Percentiles rank a stretch among this genome's conserved stretches.
Evolutionary conservation across 2,888 invertebrate genomes (phyloP).

Genomic region (Machimus rusticus): DNA sequence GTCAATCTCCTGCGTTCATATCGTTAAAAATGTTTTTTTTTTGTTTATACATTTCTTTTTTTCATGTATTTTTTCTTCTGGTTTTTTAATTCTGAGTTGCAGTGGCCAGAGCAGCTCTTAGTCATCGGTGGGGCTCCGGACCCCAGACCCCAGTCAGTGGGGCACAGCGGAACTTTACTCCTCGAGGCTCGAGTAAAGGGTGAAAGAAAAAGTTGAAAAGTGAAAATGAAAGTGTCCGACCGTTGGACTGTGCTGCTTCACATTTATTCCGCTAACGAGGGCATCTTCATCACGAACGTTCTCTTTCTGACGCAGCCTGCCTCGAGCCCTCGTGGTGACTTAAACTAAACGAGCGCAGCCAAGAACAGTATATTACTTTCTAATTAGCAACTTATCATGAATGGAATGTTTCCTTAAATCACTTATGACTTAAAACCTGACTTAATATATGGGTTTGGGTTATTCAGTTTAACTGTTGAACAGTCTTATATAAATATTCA

Average conservation of each 20-base stretch:
- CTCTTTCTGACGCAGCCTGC: background rate
- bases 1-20: background rate
- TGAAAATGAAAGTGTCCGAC: slow-evolving; percentile 3
- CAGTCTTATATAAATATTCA: no score
- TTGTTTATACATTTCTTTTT: background rate
- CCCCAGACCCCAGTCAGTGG: background rate
- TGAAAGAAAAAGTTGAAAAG: slow-evolving; percentile 2
- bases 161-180: slow-evolving; percentile 4
- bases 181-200: background rate
- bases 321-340: background rate
- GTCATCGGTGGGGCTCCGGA: background rate
- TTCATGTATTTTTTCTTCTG: background rate
- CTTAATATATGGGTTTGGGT: background rate
- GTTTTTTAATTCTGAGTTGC: background rate
- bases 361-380: background rate
- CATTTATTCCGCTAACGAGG: background rate
- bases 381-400: background rate
- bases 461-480: background rate
- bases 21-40: background rate
- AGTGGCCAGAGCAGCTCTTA: background rate
- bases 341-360: background rate
- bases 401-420: background rate
- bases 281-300: background rate
- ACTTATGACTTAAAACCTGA: background rate
- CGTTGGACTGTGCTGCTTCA: background rate